Evolutionary conservation across 2,113 vertebrate species (phyloP), one percentile per base, ranked within the genome.

Genomic region (Hiodon tergisus): DNA sequence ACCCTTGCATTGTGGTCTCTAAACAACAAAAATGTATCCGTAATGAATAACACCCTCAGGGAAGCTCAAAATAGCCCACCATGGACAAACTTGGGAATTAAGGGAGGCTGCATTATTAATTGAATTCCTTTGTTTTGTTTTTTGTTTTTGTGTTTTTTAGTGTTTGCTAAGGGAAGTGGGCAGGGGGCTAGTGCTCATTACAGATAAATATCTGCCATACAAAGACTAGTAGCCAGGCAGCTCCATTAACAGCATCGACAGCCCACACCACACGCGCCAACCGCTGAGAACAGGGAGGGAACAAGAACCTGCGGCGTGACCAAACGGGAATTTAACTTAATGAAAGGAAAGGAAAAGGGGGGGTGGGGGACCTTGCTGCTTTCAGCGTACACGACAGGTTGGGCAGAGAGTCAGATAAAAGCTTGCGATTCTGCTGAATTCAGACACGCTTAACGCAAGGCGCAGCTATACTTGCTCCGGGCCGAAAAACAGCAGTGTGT

Each of bases 11-110:
- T 61, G 67, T 5, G 13, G 69, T n/a, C 77, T 69, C 75, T 48
- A 50, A 76, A 77, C 79, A 74, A 76, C 11, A 77, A 81, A 77
- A 77, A 78, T 80, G 78, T 77, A 85, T 81, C 52, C 76, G 83
- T 83, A 84, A 87, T 80, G 75, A 65, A 87, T 85, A 58, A 86
- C 81, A 76, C 79, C 82, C 72, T 54, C 67, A 83, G 84, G 85
- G 80, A 76, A 76, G 81, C 78, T 72, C 53, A 74, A 79, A 55
- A 81, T 55, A 79, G 63, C 61, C 52, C 51, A 74, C 70, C 77
- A 76, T 69, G 77, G 73, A 81, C 76, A 78, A 77, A 81, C 76
- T 73, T 48, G 57, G 70, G 61, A 67, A 59, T 72, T 52, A 50
- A 67, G 69, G 16, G 71, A 59, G 53, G 17, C 59, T 17, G 66